A percentile compares a stretch with the other conserved stretches of the same genome.
These are phyloP conservation scores for Ophraella communa DNA, from an alignment of 2,888 invertebrate species.

Conservation along the genomic window DNA sequence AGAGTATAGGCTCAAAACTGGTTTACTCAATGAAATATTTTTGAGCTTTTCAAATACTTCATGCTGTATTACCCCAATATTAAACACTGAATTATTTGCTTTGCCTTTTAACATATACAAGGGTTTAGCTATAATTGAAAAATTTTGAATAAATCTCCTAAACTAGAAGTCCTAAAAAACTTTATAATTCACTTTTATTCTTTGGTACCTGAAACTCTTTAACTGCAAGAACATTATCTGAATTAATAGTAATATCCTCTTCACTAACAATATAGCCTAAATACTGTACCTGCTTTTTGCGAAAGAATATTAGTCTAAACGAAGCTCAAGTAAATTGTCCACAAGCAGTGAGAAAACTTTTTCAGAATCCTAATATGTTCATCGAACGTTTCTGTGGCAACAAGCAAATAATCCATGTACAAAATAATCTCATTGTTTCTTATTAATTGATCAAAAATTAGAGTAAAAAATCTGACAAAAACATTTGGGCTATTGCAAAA, in stretches of 20 bases:
- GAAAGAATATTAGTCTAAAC: neutral
- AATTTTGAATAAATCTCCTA: neutral
- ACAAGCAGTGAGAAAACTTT: neutral
- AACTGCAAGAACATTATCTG: slow-evolving; percentile 1
- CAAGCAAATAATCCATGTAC: neutral
- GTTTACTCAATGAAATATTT: slow-evolving; percentile 34
- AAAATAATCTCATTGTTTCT: neutral
- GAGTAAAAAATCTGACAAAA: neutral
- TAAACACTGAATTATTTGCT: neutral
- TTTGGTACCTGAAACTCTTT: neutral
- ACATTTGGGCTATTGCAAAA: neutral
- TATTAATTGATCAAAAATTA: neutral
- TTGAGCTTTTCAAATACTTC: slow-evolving; percentile 41
- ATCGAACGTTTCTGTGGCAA: neutral
- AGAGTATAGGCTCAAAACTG: slow-evolving; percentile 48
- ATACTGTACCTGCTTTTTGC: neutral
- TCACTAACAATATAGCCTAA: neutral
- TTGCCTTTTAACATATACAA: neutral
- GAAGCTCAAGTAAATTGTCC: neutral
- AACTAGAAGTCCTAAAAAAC: slow-evolving; percentile 10
- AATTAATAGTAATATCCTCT: neutral
- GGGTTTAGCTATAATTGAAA: neutral
- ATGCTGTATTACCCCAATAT: neutral
- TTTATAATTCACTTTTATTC: neutral
- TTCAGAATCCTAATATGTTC: neutral